A percentile compares a stretch with the other conserved stretches of the same genome.
Evolutionary conservation across 1,140 invertebrate genomes (phyloP).

Genomic region (Sycophaga agraensis): DNA sequence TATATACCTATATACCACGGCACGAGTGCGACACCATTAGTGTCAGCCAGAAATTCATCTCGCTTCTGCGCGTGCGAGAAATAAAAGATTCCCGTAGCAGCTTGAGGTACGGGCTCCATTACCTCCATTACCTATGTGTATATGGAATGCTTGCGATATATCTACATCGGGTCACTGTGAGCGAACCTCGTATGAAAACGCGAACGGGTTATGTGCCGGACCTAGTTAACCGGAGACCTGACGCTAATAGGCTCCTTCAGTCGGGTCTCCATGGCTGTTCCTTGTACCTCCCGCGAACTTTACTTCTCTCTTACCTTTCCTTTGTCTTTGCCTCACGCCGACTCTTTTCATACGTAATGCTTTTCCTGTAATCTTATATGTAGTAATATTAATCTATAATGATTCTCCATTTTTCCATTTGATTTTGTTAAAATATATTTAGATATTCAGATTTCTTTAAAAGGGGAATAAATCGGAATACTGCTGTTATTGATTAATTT

Average conservation of each 20-base stretch:
- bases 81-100: neutral
- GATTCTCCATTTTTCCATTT: no score
- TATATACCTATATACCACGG: no score
- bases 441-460: no score
- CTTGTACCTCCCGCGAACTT: neutral
- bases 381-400: no score
- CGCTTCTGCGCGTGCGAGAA: no score
- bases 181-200: slow-evolving; percentile 5
- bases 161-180: slow-evolving; percentile 1
- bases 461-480: no score
- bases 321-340: neutral
- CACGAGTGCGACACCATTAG: slow-evolving; percentile 11
- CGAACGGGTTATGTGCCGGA: slow-evolving; percentile 4
- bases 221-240: neutral
- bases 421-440: no score
- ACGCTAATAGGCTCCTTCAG: slow-evolving; percentile 15
- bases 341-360: no score
- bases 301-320: neutral
- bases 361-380: no score
- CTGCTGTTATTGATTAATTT: no score
- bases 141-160: neutral
- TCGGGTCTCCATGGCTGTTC: neutral
- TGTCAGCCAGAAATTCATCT: slow-evolving; percentile 6
- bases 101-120: neutral
- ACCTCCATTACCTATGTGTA: neutral